Percentiles rank a stretch among this genome's conserved stretches.
These are phyloP conservation scores for Acanthopagrus latus DNA, from an alignment of 2,797 vertebrate species.

Conservation along the genomic window DNA sequence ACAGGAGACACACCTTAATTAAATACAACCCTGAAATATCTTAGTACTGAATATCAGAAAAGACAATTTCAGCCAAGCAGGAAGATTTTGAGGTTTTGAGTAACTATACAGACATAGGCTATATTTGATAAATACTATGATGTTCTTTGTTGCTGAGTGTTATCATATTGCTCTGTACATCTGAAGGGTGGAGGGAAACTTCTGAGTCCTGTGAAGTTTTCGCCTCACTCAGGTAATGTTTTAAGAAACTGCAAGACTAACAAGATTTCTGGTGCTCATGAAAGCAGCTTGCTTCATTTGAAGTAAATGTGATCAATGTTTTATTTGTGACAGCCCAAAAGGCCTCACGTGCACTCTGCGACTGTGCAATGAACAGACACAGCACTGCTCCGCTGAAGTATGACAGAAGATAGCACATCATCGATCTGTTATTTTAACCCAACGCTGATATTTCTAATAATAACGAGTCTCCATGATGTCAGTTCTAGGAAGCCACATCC, in stretches of 20 bases:
- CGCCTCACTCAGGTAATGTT: conserved; percentile 31
- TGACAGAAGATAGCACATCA: conserved; percentile 46
- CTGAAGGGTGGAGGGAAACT: background rate
- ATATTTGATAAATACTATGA: background rate
- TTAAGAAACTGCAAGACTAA: conserved; percentile 33
- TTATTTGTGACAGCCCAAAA: conserved; percentile 21
- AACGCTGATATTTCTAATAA: conserved; percentile 65
- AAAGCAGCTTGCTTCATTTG: conserved; percentile 30
- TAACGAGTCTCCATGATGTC: conserved; percentile 70
- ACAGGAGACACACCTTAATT: background rate
- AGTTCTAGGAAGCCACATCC: conserved; percentile 70
- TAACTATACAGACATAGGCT: background rate
- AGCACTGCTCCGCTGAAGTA: background rate
- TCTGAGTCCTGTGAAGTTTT: background rate
- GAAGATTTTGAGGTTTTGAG: background rate
- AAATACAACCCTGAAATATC: background rate
- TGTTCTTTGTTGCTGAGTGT: background rate
- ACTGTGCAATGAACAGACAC: background rate
- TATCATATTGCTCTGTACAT: background rate
- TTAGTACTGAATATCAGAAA: background rate
- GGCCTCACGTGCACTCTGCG: conserved; percentile 16
- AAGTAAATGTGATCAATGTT: conserved; percentile 47
- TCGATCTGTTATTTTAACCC: conserved; percentile 60
- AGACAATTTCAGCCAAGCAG: background rate
- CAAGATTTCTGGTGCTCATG: conserved; percentile 5